Base-by-base conservation (phyloP, 2,113 vertebrate genomes). In the Gambusia holbrooki region DNA sequence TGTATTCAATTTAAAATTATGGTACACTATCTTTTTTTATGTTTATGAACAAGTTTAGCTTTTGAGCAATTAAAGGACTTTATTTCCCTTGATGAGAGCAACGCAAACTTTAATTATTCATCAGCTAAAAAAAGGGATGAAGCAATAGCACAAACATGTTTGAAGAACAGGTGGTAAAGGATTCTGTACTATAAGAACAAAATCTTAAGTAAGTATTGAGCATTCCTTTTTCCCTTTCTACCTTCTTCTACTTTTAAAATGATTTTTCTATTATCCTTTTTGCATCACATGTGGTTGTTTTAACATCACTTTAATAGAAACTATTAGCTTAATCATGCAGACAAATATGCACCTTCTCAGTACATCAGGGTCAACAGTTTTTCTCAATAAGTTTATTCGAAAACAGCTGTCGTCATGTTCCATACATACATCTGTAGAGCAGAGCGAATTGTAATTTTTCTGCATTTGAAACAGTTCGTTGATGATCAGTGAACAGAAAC, bases 361-460 rank as follows among this genome's bases (percentile, higher is more conserved):
- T 7, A 63, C 33, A 22, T 42, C 33, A 85, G 29, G 64, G 51
- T 51, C 22, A 68, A 65, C 51, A 71, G 10, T 70, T 72, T 12
- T 81, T 80, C 54, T 80, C 69, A 81, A 64, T 79, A 60, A 74
- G 82, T 93, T 94, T 91, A 92, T 90, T 93, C 67, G 81, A 90
- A 89, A 92, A 90, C 87, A 87, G 32, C 42, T 77, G 84, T 77
- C 77, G 82, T 69, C 72, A 82, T 67, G 27, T 79, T 79, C 60
- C 73, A 79, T 67, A 78, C 58, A 74, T 22, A 66, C 77, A 82
- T 84, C 80, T 84, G 79, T 79, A 87, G 79, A 89, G 74, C 85
- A 87, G 81, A 84, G 83, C 79, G 69, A 87, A 25, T 51, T 73
- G 71, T 75, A 32, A 32, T 29, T 35, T 82, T 83, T 81, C 75